Conservation (phyloP, 2,797 vertebrate genomes). For the Pitangus sulphuratus region DNA sequence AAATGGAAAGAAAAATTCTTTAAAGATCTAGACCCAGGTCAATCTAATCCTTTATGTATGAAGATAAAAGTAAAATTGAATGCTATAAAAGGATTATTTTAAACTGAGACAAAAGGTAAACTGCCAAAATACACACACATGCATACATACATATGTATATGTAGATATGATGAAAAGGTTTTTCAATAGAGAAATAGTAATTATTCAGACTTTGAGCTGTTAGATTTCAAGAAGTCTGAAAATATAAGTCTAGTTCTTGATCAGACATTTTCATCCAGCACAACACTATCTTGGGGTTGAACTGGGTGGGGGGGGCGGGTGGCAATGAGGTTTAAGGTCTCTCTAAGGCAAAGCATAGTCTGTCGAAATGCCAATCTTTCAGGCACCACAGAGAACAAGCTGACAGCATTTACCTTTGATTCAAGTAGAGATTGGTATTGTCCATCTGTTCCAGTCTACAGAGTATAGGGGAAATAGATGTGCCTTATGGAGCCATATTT, state of each 20-base stretch:
- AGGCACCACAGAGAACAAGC: not conserved
- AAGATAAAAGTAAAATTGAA: constrained; percentile 44
- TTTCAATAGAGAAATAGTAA: not conserved
- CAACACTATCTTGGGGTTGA: accelerated
- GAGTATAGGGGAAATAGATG: not conserved
- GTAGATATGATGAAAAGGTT: not conserved
- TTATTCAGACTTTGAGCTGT: not conserved
- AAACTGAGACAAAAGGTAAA: constrained; percentile 49
- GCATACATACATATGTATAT: not conserved
- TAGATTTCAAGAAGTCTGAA: not conserved
- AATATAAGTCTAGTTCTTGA: not conserved
- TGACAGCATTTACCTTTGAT: not conserved
- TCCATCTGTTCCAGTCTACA: not conserved
- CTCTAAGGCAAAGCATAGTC: not conserved
- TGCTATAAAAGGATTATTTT: constrained; percentile 9
- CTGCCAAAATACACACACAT: not conserved
- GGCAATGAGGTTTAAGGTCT: not conserved
- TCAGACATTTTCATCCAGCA: not conserved
- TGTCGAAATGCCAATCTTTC: not conserved
- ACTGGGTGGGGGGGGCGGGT: accelerated
- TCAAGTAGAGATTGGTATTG: not conserved
- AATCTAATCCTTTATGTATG: constrained; percentile 46
- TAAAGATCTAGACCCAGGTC: constrained; percentile 26
- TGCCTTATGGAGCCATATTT: not conserved
- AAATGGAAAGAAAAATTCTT: constrained; percentile 33